These are phyloP conservation scores for Leptinotarsa undecemlineata DNA, from an alignment of 1,140 invertebrate species.

Conservation along the genomic window DNA sequence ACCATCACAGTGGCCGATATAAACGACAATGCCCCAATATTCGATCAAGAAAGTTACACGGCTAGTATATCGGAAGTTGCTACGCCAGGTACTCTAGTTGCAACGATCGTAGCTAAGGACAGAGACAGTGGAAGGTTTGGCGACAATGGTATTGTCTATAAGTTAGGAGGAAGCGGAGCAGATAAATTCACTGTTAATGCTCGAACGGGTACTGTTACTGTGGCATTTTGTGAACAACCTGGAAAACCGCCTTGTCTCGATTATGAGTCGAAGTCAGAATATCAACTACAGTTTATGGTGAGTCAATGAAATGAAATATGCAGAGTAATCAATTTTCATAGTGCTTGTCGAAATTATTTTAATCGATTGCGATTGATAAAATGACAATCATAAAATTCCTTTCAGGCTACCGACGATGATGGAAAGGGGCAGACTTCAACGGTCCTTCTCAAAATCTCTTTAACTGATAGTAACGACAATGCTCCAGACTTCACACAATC, in stretches of 20 bases:
- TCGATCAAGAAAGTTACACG: constrained; percentile 73
- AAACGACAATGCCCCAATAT: constrained; percentile 88
- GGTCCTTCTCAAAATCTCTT: constrained; percentile 76
- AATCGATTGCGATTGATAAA: too few relatives aligned
- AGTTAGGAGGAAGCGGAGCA: constrained; percentile 80
- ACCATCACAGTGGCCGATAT: constrained; percentile 81
- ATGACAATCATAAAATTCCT: neutral
- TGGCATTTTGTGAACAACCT: constrained; percentile 73
- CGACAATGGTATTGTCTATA: constrained; percentile 78
- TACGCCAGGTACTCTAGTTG: constrained; percentile 69
- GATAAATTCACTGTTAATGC: constrained; percentile 83
- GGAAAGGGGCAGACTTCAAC: constrained; percentile 76
- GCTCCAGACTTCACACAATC: constrained; percentile 74
- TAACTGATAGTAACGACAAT: constrained; percentile 87
- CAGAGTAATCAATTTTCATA: neutral
- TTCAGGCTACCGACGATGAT: constrained; percentile 80
- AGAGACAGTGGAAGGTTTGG: constrained; percentile 78
- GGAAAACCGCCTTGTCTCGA: constrained; percentile 76
- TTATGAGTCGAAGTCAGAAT: constrained; percentile 81
- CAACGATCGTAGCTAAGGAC: constrained; percentile 79
- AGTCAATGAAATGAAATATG: constrained; percentile 17
- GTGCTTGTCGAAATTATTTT: neutral
- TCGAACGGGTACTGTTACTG: constrained; percentile 78
- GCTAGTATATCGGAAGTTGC: constrained; percentile 75
- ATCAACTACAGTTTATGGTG: constrained; percentile 85